Conservation (phyloP, 1,140 invertebrate genomes). For the Calliphora vicina region DNA sequence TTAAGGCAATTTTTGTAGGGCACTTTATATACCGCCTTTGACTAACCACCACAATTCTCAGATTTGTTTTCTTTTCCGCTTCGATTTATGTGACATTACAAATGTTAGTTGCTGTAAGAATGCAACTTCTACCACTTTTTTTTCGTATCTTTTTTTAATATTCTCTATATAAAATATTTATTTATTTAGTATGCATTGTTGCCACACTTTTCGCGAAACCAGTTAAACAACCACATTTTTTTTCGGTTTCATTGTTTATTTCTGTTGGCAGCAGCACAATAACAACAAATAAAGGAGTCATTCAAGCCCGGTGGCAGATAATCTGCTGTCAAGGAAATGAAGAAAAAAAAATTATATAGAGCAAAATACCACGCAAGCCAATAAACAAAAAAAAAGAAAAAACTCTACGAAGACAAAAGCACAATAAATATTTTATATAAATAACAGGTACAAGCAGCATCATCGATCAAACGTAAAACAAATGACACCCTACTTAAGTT, state of each 20-base stretch:
- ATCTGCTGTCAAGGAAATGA: constrained; percentile 28
- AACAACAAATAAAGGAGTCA: background rate
- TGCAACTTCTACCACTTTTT: background rate
- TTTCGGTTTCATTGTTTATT: constrained; percentile 13
- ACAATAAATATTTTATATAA: too few relatives aligned
- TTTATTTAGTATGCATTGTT: constrained; percentile 13
- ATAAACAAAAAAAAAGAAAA: background rate
- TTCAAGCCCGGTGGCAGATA: constrained; percentile 31
- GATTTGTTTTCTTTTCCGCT: background rate
- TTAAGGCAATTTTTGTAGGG: too few relatives aligned
- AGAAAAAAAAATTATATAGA: constrained; percentile 10
- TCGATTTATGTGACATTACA: background rate
- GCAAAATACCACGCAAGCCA: constrained; percentile 22
- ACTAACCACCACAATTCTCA: background rate
- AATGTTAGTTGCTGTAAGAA: background rate
- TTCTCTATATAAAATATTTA: background rate
- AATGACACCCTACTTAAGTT: too few relatives aligned
- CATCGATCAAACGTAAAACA: too few relatives aligned
- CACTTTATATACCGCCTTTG: too few relatives aligned
- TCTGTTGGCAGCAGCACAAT: background rate
- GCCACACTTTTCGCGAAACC: constrained; percentile 22
- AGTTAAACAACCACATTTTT: constrained; percentile 5
- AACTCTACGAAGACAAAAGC: background rate
- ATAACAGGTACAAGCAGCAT: too few relatives aligned
- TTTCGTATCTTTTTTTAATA: background rate